Evolutionary conservation across 2,888 invertebrate genomes (phyloP), one percentile per base, ranked within the genome.

Genomic region (Eurytoma californica): DNA sequence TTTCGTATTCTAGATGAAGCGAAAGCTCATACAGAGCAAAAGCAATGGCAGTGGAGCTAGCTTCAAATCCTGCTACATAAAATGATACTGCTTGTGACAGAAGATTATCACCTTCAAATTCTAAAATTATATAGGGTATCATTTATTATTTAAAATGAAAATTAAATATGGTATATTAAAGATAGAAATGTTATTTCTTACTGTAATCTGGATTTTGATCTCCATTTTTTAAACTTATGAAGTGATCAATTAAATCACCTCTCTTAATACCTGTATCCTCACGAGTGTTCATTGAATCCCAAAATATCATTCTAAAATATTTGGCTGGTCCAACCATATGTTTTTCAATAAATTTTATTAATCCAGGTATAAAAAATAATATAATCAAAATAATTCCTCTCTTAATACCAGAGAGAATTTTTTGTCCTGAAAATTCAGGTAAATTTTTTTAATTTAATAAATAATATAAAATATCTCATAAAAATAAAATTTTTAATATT

Each of bases 41-140:
- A 2, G 87, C 83, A n/a, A 86, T 85, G 9, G 84, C 80, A 0
- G 84, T 84, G 13, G 87, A 84, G 3, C 81, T 82, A 1, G 86
- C 85, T 79, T 88, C 87, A 30, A 86, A 86, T 63, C 87, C 88
- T 70, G 87, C 87, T 0, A 86, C 78, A 49, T 83, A 86, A 72
- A 87, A 86, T 0, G 85, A 82, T 16, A 85, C 83, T 18, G 87
- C 82, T 77, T 88, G 88, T 0, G 85, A 85, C 16, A 87, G 80
- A 49, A 87, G 79, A 82, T 86, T 84, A 18, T 87, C 86, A n/a
- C 82, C 85, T 47, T 86, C 85, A 53, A 88, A 87, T 72, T 81
- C 87, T 87, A 57, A 14, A 76, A 77, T 55, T n/a, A 24, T 55
- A 28, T 3, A 66, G 47, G n/a, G 0, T 14, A 47, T 20, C 12